A percentile compares a stretch with the other conserved stretches of the same genome.
These are phyloP conservation scores for Pluvianellus socialis DNA, from an alignment of 2,113 vertebrate species.

Conservation along the genomic window DNA sequence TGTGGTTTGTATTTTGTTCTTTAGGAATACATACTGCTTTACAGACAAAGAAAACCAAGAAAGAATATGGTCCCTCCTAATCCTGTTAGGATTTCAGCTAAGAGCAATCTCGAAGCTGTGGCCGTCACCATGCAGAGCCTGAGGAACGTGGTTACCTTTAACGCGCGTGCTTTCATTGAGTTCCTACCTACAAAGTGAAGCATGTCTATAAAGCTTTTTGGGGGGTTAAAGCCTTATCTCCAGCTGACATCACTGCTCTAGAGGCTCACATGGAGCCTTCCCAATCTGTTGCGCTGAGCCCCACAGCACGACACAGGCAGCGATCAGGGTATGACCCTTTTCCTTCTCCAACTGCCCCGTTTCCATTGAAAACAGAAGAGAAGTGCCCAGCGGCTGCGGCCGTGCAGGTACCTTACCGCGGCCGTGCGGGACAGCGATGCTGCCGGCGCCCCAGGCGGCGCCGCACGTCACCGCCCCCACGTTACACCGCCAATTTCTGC, in stretches of 20 bases:
- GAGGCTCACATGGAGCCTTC: not conserved
- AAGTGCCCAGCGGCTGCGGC: rapidly evolving
- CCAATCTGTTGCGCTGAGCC: not conserved
- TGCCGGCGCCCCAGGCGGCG: not conserved
- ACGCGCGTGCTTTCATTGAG: rapidly evolving
- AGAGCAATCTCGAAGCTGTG: not conserved
- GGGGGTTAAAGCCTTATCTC: not conserved
- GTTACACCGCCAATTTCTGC: rapidly evolving
- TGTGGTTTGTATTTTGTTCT: not conserved
- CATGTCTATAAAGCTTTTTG: rapidly evolving
- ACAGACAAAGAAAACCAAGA: not conserved
- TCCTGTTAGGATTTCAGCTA: not conserved
- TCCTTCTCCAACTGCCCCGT: not conserved
- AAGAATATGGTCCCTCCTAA: not conserved
- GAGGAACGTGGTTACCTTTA: not conserved
- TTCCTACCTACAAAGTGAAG: not conserved
- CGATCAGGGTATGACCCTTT: too few species aligned
- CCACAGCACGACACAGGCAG: not conserved
- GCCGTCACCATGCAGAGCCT: not conserved
- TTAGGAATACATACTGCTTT: not conserved
- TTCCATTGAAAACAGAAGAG: rapidly evolving
- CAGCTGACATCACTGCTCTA: not conserved
- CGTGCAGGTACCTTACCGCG: rapidly evolving
- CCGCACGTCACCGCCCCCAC: rapidly evolving
- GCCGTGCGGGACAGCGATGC: rapidly evolving